A percentile compares a stretch with the other conserved stretches of the same genome.
Evolutionary conservation across 1,140 invertebrate genomes (phyloP).

Genomic region (Hyles euphorbiae): DNA sequence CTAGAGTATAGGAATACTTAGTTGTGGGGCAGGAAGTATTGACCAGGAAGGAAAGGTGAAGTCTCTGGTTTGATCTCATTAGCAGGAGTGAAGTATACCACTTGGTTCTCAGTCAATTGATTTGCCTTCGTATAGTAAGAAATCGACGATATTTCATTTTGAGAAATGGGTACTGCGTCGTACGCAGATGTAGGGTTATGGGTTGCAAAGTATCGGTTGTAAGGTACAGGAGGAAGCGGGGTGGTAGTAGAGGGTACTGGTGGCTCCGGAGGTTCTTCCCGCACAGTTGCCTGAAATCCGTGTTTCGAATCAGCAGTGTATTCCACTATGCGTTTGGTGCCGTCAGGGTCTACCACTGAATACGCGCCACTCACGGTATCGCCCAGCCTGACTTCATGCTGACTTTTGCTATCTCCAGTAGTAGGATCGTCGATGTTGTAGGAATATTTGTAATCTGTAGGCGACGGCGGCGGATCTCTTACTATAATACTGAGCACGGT

Average conservation of each 20-base stretch:
- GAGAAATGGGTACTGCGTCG: no score
- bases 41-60: conserved; percentile 6
- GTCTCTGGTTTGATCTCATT: conserved; percentile 17
- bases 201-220: no score
- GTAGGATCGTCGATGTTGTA: conserved; percentile 75
- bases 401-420: conserved; percentile 78
- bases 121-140: conserved; percentile 1
- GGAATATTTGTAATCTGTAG: conserved; percentile 70
- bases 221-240: no score
- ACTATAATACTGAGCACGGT: conserved; percentile 50
- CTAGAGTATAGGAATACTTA: neutral
- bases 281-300: conserved; percentile 82
- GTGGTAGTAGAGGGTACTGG: conserved; percentile 2
- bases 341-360: conserved; percentile 79
- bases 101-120: neutral
- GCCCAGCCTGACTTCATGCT: conserved; percentile 76
- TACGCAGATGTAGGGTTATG: no score
- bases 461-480: conserved; percentile 47
- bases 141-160: neutral
- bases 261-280: conserved; percentile 49
- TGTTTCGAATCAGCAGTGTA: conserved; percentile 82
- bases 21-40: conserved; percentile 19
- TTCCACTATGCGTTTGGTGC: conserved; percentile 80
- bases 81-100: conserved; percentile 10
- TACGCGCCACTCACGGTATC: conserved; percentile 78